A percentile compares a stretch with the other conserved stretches of the same genome.
Conservation (phyloP, 2,797 vertebrate species). For the Cuculus canorus region DNA sequence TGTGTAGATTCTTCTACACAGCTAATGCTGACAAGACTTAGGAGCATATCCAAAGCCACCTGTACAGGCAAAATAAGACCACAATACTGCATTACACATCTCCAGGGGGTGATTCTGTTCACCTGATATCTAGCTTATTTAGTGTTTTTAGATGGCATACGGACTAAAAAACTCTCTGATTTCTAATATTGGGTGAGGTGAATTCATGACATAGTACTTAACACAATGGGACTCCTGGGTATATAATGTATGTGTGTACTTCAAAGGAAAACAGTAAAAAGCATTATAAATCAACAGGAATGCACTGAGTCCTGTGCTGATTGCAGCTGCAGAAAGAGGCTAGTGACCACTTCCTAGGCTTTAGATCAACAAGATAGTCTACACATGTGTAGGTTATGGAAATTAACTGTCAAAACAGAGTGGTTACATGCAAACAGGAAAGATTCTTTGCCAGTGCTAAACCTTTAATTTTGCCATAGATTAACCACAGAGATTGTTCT, state of each 20-base stretch:
- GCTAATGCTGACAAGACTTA: not conserved
- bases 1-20: not conserved
- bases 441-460: not conserved
- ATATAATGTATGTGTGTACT: too few species aligned
- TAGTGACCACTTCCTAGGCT: not conserved
- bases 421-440: not conserved
- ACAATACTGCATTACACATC: not conserved
- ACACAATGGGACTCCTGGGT: not conserved
- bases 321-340: not conserved
- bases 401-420: not conserved
- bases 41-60: not conserved
- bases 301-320: not conserved
- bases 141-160: not conserved
- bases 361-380: not conserved
- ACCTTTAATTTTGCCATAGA: not conserved
- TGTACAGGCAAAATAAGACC: not conserved
- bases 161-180: not conserved
- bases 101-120: not conserved
- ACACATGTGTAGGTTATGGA: not conserved
- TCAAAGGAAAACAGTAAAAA: not conserved
- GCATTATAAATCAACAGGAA: not conserved
- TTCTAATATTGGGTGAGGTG: not conserved
- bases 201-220: not conserved
- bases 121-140: not conserved
- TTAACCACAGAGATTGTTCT: not conserved